Evolutionary conservation across 1,140 invertebrate species (phyloP).

Genomic region (Drepana arcuata): DNA sequence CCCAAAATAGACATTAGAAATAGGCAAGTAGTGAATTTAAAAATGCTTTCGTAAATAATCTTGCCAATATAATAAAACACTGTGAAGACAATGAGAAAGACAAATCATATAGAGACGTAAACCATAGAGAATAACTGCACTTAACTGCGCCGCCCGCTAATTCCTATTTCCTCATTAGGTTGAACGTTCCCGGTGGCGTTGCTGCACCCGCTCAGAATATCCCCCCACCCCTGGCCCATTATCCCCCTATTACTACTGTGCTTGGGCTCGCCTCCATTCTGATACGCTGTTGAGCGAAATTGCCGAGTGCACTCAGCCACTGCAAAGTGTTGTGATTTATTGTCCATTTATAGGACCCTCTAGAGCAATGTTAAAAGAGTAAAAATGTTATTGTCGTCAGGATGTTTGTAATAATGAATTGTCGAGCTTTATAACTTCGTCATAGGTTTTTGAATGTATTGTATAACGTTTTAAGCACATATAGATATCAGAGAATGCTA

Average conservation of each 20-base stretch:
- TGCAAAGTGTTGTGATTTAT: conserved; percentile 61
- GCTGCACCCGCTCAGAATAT: conserved; percentile 38
- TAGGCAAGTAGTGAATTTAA: too few relatives aligned
- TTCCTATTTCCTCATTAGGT: conserved; percentile 68
- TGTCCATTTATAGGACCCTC: conserved; percentile 56
- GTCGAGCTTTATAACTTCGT: too few relatives aligned
- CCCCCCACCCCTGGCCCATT: conserved; percentile 14
- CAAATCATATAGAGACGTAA: conserved; percentile 16
- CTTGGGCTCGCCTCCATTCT: conserved; percentile 20
- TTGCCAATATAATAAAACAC: too few relatives aligned
- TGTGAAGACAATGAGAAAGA: not conserved
- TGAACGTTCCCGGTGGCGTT: conserved; percentile 27
- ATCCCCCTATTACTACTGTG: conserved; percentile 17
- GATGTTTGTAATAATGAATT: too few relatives aligned
- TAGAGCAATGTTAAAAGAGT: too few relatives aligned
- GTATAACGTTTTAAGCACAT: too few relatives aligned
- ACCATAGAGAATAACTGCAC: conserved; percentile 52
- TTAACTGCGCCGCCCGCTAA: conserved; percentile 53
- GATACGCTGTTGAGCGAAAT: conserved; percentile 46
- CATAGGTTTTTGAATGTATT: too few relatives aligned
- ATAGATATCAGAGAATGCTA: too few relatives aligned
- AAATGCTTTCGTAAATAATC: too few relatives aligned
- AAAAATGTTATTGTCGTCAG: too few relatives aligned
- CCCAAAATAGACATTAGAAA: too few relatives aligned
- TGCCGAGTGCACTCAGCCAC: conserved; percentile 47